Base-by-base conservation (phyloP, 2,797 vertebrate genomes). In the Syngnathus acus region DNA sequence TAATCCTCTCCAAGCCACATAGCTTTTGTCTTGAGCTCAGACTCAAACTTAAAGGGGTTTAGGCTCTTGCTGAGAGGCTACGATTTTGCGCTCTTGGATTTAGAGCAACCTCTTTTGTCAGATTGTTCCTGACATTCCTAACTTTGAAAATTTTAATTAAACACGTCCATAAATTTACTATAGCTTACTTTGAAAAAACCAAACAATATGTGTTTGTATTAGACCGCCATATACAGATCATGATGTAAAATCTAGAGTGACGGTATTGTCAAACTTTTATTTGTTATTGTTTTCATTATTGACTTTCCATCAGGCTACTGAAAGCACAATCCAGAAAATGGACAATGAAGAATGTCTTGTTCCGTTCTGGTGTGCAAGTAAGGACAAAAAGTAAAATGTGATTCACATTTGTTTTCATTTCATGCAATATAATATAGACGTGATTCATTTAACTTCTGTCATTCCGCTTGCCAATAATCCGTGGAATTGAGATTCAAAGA, bases 251-350 rank as follows among this genome's bases (percentile, higher is more conserved):
- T 40, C 9, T 5, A 32, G 32, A 32, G 9, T 60, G 38, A 9
- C 2, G 16, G 79, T 54, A 69, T 13, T 3, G 79, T 69, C 83
- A 88, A 87, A 88, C 89, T 87, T 84, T 85, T 87, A 88, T 89
- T 89, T 86, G 85, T 87, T 87, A 80, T 88, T 74, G 71, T 84
- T 87, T 80, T 84, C 82, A 83, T 71, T 51, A 64, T 77, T 83
- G 72, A 68, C 74, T 84, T 86, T 87, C 81, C 82, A 81, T 72
- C 68, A 60, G 68, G 69, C 76, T 78, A 80, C 78, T 85, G 78
- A 80, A 86, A 81, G 79, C 80, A 79, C 72, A 76, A 72, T 82
- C 79, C 82, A 81, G 85, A 86, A 87, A 76, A 79, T 69, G 78
- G 79, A 85, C 87, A 87, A 87, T 82, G 82, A 86, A 76, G 83